Conservation (phyloP, 92 coral and sea anemone species). For the Phenganax stokvisi region DNA sequence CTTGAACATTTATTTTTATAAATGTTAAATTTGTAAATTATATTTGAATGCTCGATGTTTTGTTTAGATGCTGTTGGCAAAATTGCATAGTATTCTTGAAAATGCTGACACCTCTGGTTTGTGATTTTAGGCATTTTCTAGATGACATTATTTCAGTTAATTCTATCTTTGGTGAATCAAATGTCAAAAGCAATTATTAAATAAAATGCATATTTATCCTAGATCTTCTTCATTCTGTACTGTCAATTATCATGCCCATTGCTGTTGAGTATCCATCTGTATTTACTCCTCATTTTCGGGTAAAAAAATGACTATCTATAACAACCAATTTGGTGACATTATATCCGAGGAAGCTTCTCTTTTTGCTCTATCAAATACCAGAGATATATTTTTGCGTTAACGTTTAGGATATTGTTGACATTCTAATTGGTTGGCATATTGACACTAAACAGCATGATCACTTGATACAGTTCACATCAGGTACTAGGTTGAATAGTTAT, state of each 20-base stretch:
- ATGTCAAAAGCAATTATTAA: background rate
- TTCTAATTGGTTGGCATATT: conserved; percentile 98
- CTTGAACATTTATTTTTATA: background rate
- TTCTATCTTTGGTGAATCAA: background rate
- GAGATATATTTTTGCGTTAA: background rate
- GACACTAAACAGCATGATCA: conserved; percentile 84
- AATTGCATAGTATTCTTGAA: conserved; percentile 82
- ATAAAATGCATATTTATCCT: background rate
- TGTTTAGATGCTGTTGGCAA: conserved; percentile 77
- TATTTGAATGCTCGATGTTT: background rate
- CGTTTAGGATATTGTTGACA: conserved; percentile 90
- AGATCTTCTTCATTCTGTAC: conserved; percentile 89
- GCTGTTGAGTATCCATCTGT: conserved; percentile 93
- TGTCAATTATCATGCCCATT: conserved; percentile 85
- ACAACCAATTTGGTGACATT: too few species aligned
- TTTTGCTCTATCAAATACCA: too few species aligned
- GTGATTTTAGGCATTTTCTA: background rate
- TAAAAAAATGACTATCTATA: conserved; percentile 27
- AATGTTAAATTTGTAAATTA: background rate
- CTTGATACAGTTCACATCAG: conserved; percentile 82
- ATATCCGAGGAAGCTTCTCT: background rate
- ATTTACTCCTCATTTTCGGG: conserved; percentile 95
- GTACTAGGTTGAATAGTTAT: conserved; percentile 38
- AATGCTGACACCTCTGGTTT: conserved; percentile 94
- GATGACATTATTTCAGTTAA: too few species aligned